A percentile compares a stretch with the other conserved stretches of the same genome.
These are phyloP conservation scores for Philhelius pedissequus DNA, from an alignment of 2,888 invertebrate genomes.

Conservation along the genomic window DNA sequence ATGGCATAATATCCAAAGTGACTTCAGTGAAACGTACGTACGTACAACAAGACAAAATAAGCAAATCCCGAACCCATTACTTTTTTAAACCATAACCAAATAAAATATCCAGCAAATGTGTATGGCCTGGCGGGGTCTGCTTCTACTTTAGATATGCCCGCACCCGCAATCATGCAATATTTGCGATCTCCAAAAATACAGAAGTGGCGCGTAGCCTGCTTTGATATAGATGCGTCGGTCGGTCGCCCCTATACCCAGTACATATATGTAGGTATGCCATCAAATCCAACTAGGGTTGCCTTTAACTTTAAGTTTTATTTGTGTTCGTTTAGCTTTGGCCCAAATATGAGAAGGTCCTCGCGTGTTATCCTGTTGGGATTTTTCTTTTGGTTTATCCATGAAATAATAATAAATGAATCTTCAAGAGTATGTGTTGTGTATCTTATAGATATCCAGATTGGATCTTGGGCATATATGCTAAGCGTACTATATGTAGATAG, in stretches of 20 bases:
- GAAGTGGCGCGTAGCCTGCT: slow-evolving; percentile 10
- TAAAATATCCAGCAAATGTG: slow-evolving; percentile 55
- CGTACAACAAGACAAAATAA: slow-evolving; percentile 16
- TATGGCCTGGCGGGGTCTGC: slow-evolving; percentile 12
- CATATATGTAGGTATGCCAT: neutral
- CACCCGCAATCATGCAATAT: slow-evolving; percentile 63
- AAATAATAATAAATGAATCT: slow-evolving; percentile 68
- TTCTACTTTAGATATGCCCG: slow-evolving; percentile 1
- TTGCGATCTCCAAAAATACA: slow-evolving; percentile 31
- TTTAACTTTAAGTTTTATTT: slow-evolving; percentile 62
- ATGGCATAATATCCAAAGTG: slow-evolving; percentile 49
- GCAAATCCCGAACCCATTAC: slow-evolving; percentile 66
- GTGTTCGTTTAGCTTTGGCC: slow-evolving; percentile 21
- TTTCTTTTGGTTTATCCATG: slow-evolving; percentile 61
- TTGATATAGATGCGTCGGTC: neutral
- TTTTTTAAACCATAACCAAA: slow-evolving; percentile 69
- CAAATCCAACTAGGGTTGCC: neutral
- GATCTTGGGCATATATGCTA: slow-evolving; percentile 25
- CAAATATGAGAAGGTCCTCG: neutral
- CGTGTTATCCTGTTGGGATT: slow-evolving; percentile 58
- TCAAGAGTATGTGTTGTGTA: slow-evolving; percentile 30
- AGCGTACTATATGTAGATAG: neutral
- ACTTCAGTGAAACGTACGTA: slow-evolving; percentile 59
- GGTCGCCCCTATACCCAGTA: neutral
- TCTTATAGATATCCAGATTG: slow-evolving; percentile 45